Evolutionary conservation across 2,888 invertebrate species (phyloP).

Genomic region (Ophion slaviceki): DNA sequence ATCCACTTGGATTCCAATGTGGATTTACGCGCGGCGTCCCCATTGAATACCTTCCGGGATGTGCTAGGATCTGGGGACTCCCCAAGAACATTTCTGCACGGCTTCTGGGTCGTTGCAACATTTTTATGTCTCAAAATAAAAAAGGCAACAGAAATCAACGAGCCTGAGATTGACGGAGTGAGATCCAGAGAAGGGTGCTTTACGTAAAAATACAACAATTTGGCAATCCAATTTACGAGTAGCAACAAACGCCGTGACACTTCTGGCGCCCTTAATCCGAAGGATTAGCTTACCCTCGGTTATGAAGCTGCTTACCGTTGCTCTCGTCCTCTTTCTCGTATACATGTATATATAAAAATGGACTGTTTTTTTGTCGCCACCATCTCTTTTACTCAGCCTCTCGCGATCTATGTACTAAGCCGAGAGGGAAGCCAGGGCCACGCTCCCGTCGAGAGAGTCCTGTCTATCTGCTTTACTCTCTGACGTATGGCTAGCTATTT

Average conservation of each 20-base stretch:
- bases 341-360: conserved; percentile 8
- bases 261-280: conserved; percentile 75
- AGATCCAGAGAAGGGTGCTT: conserved; percentile 38
- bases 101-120: too few relatives aligned
- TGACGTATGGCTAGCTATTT: conserved; percentile 54
- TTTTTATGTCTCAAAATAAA: not conserved
- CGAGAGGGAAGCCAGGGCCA: conserved; percentile 33
- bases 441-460: conserved; percentile 23
- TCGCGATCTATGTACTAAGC: conserved; percentile 36
- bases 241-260: conserved; percentile 72
- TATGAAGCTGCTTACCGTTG: conserved; percentile 47
- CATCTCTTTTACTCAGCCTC: conserved; percentile 29
- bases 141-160: not conserved
- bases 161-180: conserved; percentile 2
- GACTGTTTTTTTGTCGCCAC: conserved; percentile 51
- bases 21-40: too few relatives aligned
- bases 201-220: conserved; percentile 73
- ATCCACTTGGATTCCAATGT: too few relatives aligned
- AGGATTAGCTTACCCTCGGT: conserved; percentile 72
- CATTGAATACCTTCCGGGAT: too few relatives aligned
- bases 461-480: conserved; percentile 29
- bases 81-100: too few relatives aligned
- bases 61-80: too few relatives aligned
- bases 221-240: conserved; percentile 79
- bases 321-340: conserved; percentile 40